phyloP scores from a whole-genome alignment of 2,888 invertebrate genomes.

The Mactromeris polynyma region DNA sequence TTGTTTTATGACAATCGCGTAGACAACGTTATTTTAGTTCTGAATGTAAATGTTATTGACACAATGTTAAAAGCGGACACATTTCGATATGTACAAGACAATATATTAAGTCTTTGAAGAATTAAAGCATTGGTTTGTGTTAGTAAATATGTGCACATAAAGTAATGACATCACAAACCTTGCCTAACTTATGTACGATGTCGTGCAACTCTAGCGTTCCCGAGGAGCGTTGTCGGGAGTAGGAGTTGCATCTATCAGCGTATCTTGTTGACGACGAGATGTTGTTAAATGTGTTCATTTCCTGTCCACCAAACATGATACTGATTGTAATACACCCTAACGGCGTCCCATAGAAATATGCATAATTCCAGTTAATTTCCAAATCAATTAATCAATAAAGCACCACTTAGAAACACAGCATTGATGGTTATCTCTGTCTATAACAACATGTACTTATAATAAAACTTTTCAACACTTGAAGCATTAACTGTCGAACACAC shows the following conservation, averaged over 20 bases:
- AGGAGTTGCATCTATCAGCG: neutral
- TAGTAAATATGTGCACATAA: constrained; percentile 13
- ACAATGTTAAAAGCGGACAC: too few relatives aligned
- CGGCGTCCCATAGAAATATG: constrained; percentile 10
- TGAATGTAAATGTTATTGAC: too few relatives aligned
- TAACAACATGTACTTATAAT: neutral
- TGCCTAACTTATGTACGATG: constrained; percentile 31
- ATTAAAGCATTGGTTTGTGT: neutral
- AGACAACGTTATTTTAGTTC: too few relatives aligned
- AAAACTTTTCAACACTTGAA: neutral
- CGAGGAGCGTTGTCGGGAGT: neutral
- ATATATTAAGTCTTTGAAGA: too few relatives aligned
- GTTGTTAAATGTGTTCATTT: constrained; percentile 65
- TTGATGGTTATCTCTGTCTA: neutral
- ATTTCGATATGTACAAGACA: too few relatives aligned
- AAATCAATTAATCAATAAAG: neutral
- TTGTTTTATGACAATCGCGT: too few relatives aligned
- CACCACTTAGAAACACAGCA: neutral
- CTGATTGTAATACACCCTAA: neutral
- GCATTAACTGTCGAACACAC: neutral
- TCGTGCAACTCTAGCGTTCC: constrained; percentile 25
- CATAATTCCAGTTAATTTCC: constrained; percentile 1
- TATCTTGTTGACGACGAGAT: constrained; percentile 21
- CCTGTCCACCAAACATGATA: constrained; percentile 63
- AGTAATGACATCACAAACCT: constrained; percentile 28